Conservation (phyloP, 1,140 invertebrate genomes). For the Magallana ariakensis region DNA sequence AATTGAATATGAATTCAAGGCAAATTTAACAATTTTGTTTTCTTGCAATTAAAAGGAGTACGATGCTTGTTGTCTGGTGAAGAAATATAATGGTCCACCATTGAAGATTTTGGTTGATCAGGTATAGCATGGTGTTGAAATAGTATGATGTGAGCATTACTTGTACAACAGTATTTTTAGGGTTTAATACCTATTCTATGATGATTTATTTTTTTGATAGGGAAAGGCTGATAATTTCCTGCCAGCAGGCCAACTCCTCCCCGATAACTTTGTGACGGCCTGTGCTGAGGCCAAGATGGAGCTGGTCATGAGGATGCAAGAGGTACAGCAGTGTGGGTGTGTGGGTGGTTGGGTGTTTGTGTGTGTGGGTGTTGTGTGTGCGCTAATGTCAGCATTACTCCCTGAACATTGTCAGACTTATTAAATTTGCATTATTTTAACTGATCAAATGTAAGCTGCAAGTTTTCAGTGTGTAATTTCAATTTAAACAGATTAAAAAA, state of each 20-base stretch:
- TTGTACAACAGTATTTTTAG: too few species aligned
- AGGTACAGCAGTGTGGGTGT: slow-evolving; percentile 77
- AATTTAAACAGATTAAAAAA: neutral
- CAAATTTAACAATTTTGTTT: neutral
- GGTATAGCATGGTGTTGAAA: slow-evolving; percentile 81
- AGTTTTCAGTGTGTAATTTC: neutral
- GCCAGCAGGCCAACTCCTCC: slow-evolving; percentile 88
- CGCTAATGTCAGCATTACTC: too few species aligned
- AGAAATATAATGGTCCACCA: slow-evolving; percentile 89
- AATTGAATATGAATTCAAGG: neutral
- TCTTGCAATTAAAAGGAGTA: slow-evolving; percentile 82
- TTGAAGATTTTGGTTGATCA: slow-evolving; percentile 94
- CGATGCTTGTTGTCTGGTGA: slow-evolving; percentile 92
- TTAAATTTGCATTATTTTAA: neutral
- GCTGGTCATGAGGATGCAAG: slow-evolving; percentile 88
- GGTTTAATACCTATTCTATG: too few species aligned
- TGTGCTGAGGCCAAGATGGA: slow-evolving; percentile 86
- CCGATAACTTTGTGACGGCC: slow-evolving; percentile 90
- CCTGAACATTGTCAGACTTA: neutral
- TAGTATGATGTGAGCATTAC: too few species aligned
- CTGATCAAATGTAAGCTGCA: neutral
- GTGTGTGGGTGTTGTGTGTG: too few species aligned
- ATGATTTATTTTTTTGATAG: slow-evolving; percentile 81
- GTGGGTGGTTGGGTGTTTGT: too few species aligned
- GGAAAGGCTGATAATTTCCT: slow-evolving; percentile 92